Evolutionary conservation across 1,140 invertebrate species (phyloP).

Genomic region (Pseudomyrmex dendroicus): DNA sequence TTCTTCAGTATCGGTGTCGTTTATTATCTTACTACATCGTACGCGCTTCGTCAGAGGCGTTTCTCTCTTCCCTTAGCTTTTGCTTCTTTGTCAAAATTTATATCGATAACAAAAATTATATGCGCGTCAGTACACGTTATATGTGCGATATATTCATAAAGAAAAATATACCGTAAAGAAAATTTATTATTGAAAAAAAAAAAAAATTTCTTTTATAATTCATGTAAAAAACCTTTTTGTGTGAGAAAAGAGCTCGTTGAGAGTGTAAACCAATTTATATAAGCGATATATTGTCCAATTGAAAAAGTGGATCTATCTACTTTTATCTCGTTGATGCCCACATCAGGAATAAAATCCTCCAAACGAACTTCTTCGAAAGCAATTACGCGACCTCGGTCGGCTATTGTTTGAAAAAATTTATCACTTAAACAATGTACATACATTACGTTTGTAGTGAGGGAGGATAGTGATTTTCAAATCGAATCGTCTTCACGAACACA

Average conservation of each 20-base stretch:
- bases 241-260: too few species aligned
- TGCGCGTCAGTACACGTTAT: neutral
- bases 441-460: neutral
- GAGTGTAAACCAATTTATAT: too few species aligned
- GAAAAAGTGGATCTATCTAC: too few species aligned
- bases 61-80: conserved; percentile 56
- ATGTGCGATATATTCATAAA: too few species aligned
- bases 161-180: too few species aligned
- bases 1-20: conserved; percentile 50
- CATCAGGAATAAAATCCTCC: too few species aligned
- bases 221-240: too few species aligned
- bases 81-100: conserved; percentile 63
- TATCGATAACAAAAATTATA: conserved; percentile 8
- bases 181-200: too few species aligned
- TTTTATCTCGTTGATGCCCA: too few species aligned
- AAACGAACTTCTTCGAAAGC: neutral
- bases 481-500: conserved; percentile 61
- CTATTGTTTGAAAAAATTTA: conserved; percentile 1
- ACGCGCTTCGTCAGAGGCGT: neutral
- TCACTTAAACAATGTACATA: conserved; percentile 32
- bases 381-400: neutral
- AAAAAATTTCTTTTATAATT: too few species aligned
- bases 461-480: conserved; percentile 42
- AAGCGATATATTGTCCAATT: too few species aligned
- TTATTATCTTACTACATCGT: neutral